Percentiles rank a stretch among this genome's conserved stretches.
Evolutionary conservation across 2,113 vertebrate species (phyloP).

Genomic region (Elachura formosa): DNA sequence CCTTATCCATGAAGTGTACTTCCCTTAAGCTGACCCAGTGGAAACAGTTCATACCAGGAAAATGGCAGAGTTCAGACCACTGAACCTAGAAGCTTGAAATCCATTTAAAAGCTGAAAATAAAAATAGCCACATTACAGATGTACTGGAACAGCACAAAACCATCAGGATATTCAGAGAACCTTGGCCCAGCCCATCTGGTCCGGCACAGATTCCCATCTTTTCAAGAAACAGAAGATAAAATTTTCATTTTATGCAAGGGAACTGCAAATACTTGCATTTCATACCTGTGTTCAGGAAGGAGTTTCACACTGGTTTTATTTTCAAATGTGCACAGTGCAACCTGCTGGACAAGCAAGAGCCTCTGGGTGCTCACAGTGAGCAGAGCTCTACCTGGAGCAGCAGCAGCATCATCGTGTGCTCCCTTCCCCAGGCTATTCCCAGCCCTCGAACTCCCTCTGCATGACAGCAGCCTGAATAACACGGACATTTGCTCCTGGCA

Average conservation of each 20-base stretch:
- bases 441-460: constrained; percentile 81
- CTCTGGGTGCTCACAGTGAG: neutral
- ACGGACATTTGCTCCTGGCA: constrained; percentile 53
- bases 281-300: neutral
- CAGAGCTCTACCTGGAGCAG: constrained; percentile 54
- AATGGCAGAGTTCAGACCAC: neutral
- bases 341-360: neutral
- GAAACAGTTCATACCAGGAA: neutral
- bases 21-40: neutral
- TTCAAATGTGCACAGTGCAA: neutral
- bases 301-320: neutral
- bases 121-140: neutral
- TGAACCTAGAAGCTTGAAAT: neutral
- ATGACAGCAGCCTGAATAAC: constrained; percentile 68
- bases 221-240: neutral
- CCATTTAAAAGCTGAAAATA: neutral
- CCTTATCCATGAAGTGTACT: neutral
- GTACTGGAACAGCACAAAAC: neutral
- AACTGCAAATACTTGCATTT: neutral
- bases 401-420: constrained; percentile 55
- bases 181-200: neutral
- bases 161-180: neutral
- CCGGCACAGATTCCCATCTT: neutral
- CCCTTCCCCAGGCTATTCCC: constrained; percentile 51
- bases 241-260: neutral